Base-by-base conservation (phyloP, 1,140 invertebrate species). In the Pogonomyrmex californicus region DNA sequence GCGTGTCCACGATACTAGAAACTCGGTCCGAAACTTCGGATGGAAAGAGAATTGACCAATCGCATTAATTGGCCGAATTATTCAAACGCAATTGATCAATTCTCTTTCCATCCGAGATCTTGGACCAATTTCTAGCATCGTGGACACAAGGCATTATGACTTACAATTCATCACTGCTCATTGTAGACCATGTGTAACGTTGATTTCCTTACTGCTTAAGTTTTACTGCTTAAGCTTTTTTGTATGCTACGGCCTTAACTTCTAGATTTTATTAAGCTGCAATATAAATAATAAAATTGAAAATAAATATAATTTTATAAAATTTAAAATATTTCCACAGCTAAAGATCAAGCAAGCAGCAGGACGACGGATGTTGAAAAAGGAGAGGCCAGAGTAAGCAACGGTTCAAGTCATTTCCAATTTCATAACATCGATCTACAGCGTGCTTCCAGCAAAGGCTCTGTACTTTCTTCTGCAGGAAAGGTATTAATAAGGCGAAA, bases 361-460 rank as follows among this genome's bases (percentile, higher is more conserved):
- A 94, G 88, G 73, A 76, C 85, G 41, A 66, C 89, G 44, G 94
- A 95, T 88, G 92, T 95, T 12, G 94, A 95, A 83, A 95, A 95
- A 81, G 94, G 94, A 81, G 95, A 95, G 81, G 90, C 92, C 1
- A 93, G 92, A 91, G 88, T 89, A 49, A 94, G 92, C 83, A 94
- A 93, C 90, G 93, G 92, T 58, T 92, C 95, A 1, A 94, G 91
- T 70, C 91, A 95, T 90, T 93, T 92, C 71, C 93, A 94, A 87
- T 94, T 92, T 88, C 92, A 94, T 87, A 94, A 94, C 65, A 86
- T 91, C 79, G 94, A 95, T 82, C 89, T 95, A 71, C 94, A 95
- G 68, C 92, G 94, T 86, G 93, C 93, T 91, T 93, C 94, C 87
- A 96, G 94, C 79, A 95, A 95, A 93, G 93, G 93, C 51, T 95